Conservation (phyloP, 2,113 vertebrate genomes). For the Heteronetta atricapilla region DNA sequence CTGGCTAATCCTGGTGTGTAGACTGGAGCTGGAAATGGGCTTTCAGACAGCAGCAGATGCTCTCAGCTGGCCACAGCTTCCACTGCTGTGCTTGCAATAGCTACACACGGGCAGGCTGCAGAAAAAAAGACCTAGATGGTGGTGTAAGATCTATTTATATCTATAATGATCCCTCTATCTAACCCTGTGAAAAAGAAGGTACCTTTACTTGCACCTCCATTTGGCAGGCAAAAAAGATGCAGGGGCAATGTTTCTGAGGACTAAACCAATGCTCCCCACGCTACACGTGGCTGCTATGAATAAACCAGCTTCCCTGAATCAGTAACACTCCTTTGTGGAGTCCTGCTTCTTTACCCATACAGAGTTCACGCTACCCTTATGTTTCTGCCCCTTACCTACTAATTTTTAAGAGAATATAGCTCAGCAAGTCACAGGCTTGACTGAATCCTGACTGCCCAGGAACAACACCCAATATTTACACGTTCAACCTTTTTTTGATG, state of each 20-base stretch:
- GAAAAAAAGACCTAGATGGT: background rate
- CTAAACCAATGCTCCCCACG: background rate
- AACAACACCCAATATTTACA: background rate
- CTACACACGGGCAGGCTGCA: background rate
- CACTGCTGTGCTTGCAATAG: background rate
- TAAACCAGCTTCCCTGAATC: background rate
- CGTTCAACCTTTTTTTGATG: background rate
- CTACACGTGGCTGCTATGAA: fast-evolving
- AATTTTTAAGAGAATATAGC: background rate
- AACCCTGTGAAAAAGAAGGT: background rate
- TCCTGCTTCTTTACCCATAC: fast-evolving
- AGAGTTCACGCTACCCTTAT: background rate
- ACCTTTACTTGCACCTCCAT: background rate
- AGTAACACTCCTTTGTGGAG: background rate
- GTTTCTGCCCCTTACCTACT: background rate
- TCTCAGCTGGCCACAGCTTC: constrained; percentile 14
- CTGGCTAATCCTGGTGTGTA: background rate
- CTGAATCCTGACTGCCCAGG: background rate
- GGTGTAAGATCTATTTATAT: background rate
- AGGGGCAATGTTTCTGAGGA: background rate
- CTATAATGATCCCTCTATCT: background rate
- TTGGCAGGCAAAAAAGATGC: background rate
- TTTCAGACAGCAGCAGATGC: constrained; percentile 31
- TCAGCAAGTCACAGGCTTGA: background rate
- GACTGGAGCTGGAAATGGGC: background rate